Conservation (phyloP, 2,797 vertebrate genomes). For the Leuciscus waleckii region DNA sequence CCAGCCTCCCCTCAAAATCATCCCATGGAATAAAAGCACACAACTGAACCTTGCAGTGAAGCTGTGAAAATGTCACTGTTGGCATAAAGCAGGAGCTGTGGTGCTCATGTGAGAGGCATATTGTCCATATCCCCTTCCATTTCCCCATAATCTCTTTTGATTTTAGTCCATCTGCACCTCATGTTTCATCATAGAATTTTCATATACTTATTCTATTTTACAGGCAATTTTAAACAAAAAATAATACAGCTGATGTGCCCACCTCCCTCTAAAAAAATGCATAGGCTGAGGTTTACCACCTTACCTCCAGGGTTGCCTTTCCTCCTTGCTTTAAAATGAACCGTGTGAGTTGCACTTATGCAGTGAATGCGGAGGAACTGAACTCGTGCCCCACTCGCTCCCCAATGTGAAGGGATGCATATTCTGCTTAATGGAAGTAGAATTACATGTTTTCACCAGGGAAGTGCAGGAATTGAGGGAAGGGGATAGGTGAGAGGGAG, state of each 20-base stretch:
- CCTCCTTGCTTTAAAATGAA: constrained; percentile 57
- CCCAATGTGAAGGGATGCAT: constrained; percentile 63
- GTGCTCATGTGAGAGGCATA: background rate
- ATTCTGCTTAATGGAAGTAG: constrained; percentile 67
- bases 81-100: background rate
- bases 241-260: constrained; percentile 45
- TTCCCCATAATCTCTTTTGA: constrained; percentile 12
- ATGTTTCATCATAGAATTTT: constrained; percentile 51
- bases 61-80: background rate
- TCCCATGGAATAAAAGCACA: background rate
- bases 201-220: constrained; percentile 42
- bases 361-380: constrained; percentile 61
- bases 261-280: constrained; percentile 21
- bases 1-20: background rate
- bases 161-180: constrained; percentile 35
- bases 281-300: constrained; percentile 52
- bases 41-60: background rate
- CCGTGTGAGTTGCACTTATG: constrained; percentile 29
- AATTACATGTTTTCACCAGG: constrained; percentile 64
- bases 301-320: constrained; percentile 61
- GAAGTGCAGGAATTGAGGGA: constrained; percentile 45
- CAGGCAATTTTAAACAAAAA: constrained; percentile 50
- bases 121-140: background rate
- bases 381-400: constrained; percentile 61
- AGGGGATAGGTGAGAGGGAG: constrained; percentile 36